Conservation (phyloP, 2,888 invertebrate genomes). For the Diploptera punctata region DNA sequence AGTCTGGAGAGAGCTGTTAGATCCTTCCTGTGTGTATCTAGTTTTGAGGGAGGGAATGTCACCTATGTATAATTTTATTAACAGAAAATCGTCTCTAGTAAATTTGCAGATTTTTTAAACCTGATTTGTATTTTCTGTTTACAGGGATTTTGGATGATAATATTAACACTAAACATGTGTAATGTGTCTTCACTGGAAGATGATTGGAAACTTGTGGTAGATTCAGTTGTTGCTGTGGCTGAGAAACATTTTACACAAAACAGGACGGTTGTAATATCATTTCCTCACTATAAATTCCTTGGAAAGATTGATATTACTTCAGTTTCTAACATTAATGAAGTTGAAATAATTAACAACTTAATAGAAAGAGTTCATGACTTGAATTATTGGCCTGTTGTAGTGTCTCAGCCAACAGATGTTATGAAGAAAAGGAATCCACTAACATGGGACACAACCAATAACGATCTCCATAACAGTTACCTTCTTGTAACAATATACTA, state of each 20-base stretch:
- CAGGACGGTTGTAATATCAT: not conserved
- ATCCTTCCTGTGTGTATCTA: no score
- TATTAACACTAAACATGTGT: no score
- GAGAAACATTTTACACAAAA: not conserved
- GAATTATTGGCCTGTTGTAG: not conserved
- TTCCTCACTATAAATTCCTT: not conserved
- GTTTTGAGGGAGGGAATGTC: no score
- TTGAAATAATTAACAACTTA: not conserved
- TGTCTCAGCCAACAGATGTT: not conserved
- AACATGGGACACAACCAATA: not conserved
- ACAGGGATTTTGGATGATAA: no score
- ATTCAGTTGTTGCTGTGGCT: not conserved
- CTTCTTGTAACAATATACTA: not conserved
- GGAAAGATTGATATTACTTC: not conserved
- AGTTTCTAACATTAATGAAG: no score
- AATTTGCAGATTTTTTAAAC: no score
- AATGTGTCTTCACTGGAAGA: no score
- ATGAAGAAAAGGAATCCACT: not conserved
- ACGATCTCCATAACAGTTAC: not conserved
- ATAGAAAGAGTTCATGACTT: not conserved
- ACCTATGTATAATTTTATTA: no score
- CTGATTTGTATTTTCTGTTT: no score
- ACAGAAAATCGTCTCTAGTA: no score
- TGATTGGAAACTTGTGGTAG: not conserved
- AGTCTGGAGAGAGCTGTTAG: no score